Percentiles rank a stretch among this genome's conserved stretches.
These are phyloP conservation scores for Euspilapteryx auroguttella DNA, from an alignment of 2,888 invertebrate species.

Conservation along the genomic window DNA sequence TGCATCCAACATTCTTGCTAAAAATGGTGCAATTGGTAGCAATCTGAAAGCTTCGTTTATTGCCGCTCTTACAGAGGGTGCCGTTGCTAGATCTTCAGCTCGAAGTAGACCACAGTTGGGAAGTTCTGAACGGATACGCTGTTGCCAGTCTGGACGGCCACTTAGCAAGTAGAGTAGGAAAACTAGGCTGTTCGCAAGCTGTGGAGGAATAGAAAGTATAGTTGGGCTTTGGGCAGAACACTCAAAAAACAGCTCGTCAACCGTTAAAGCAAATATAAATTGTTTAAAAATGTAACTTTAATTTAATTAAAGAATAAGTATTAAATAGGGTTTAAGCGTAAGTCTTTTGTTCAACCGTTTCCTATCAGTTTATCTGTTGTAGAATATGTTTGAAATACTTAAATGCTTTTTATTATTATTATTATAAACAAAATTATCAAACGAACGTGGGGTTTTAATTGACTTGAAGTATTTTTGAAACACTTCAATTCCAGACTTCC, in stretches of 20 bases:
- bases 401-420: too few species aligned
- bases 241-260: slow-evolving; percentile 1
- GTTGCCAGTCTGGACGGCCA: slow-evolving; percentile 66
- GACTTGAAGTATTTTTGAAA: too few species aligned
- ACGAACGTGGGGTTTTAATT: too few species aligned
- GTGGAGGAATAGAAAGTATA: slow-evolving; percentile 10
- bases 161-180: slow-evolving; percentile 78
- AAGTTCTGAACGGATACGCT: slow-evolving; percentile 68
- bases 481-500: too few species aligned
- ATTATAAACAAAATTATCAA: too few species aligned
- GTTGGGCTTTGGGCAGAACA: slow-evolving; percentile 5
- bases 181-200: slow-evolving; percentile 80
- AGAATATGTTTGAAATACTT: too few species aligned
- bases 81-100: slow-evolving; percentile 62
- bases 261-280: too few species aligned
- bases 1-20: slow-evolving; percentile 75
- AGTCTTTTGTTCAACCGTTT: too few species aligned
- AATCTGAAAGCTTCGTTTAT: slow-evolving; percentile 75
- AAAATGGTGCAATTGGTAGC: slow-evolving; percentile 76
- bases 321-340: too few species aligned
- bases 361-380: too few species aligned
- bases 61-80: slow-evolving; percentile 79
- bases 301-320: too few species aligned
- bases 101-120: slow-evolving; percentile 58
- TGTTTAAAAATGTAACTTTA: too few species aligned